A percentile compares a stretch with the other conserved stretches of the same genome.
These are phyloP conservation scores for Pithys albifrons DNA, from an alignment of 2,113 vertebrate species.

Conservation along the genomic window DNA sequence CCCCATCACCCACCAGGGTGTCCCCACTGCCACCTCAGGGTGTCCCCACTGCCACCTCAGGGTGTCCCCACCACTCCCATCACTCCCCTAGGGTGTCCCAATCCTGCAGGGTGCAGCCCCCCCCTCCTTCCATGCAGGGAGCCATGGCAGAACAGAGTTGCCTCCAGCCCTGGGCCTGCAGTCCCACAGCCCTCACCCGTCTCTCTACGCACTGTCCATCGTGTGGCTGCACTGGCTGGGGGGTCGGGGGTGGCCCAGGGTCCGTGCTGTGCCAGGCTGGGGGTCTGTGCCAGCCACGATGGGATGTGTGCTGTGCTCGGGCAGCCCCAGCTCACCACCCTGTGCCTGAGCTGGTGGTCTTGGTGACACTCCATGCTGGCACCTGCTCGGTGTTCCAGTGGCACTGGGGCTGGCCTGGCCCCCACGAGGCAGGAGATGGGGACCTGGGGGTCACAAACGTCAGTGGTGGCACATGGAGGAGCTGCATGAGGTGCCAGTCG, in stretches of 20 bases:
- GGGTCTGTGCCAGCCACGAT: neutral
- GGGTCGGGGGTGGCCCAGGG: neutral
- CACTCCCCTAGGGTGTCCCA: neutral
- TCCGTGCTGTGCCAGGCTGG: neutral
- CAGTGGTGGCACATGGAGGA: fast-evolving
- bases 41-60: neutral
- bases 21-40: too few species aligned
- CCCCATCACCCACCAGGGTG: too few species aligned
- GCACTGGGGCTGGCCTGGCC: neutral
- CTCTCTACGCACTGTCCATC: neutral
- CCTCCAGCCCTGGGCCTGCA: neutral
- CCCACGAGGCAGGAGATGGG: too few species aligned
- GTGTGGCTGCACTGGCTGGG: neutral
- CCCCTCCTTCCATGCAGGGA: neutral
- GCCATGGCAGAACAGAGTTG: neutral
- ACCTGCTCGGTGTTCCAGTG: neutral
- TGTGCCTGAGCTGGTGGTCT: neutral
- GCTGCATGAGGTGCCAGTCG: neutral
- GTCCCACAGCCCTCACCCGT: neutral
- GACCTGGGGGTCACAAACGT: fast-evolving
- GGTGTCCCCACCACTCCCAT: neutral
- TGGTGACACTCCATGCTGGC: neutral
- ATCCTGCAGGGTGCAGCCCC: neutral
- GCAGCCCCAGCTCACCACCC: neutral
- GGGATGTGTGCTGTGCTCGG: neutral